These are phyloP conservation scores for Poeciliopsis gracilis DNA, from an alignment of 2,797 vertebrate species.

Conservation along the genomic window DNA sequence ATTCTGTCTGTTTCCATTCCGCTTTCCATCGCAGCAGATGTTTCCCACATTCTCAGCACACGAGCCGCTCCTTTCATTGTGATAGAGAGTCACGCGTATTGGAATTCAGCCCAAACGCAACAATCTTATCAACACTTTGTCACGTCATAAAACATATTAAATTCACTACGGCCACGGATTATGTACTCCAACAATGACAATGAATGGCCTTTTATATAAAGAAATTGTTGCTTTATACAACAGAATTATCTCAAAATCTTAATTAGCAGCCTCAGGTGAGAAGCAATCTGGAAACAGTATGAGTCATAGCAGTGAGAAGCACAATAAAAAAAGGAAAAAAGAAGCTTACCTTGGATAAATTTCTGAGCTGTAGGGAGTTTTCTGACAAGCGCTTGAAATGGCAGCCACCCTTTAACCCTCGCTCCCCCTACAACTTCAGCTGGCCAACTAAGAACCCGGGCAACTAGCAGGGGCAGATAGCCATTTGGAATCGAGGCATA, in stretches of 20 bases:
- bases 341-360: constrained; percentile 75
- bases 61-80: constrained; percentile 26
- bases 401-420: constrained; percentile 52
- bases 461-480: constrained; percentile 75
- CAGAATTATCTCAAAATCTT: constrained; percentile 15
- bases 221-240: not conserved
- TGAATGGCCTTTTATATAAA: not conserved
- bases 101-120: constrained; percentile 17
- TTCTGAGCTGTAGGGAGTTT: constrained; percentile 50
- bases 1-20: constrained; percentile 30
- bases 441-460: constrained; percentile 70
- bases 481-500: constrained; percentile 81
- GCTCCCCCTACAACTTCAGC: constrained; percentile 68
- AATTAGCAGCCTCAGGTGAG: constrained; percentile 40
- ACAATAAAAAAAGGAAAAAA: constrained; percentile 21
- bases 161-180: constrained; percentile 5
- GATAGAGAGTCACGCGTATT: constrained; percentile 17
- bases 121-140: not conserved
- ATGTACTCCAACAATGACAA: not conserved
- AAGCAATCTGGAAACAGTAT: constrained; percentile 21
- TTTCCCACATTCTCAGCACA: constrained; percentile 50
- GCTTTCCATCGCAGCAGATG: constrained; percentile 46
- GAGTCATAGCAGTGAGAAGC: constrained; percentile 45
- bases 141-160: not conserved
- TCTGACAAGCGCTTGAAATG: constrained; percentile 49